Evolutionary conservation across 1,140 invertebrate genomes (phyloP).

Genomic region (Eriosoma lanigerum): DNA sequence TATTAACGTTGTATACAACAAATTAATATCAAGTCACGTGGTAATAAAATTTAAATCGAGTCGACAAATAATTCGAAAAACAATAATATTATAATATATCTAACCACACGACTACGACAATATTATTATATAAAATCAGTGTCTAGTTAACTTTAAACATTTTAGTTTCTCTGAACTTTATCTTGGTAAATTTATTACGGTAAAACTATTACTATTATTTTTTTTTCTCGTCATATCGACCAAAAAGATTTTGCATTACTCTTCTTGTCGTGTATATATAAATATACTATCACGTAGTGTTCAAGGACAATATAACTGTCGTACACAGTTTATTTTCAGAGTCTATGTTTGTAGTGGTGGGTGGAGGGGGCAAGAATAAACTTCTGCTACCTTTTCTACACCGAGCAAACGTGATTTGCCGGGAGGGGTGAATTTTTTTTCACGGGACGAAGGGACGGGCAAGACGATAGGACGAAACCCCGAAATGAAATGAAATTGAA

Average conservation of each 20-base stretch:
- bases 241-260: constrained; percentile 30
- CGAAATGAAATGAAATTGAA: constrained; percentile 49
- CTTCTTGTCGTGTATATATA: not conserved
- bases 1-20: no score
- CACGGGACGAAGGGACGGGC: no score
- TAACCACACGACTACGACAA: no score
- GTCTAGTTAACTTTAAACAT: constrained; percentile 11
- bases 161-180: constrained; percentile 12
- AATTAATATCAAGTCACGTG: no score
- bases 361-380: no score
- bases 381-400: not conserved
- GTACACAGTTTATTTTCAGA: constrained; percentile 25
- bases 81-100: no score
- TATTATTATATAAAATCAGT: not conserved
- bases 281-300: constrained; percentile 13
- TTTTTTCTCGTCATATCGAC: not conserved
- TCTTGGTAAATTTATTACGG: constrained; percentile 21
- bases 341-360: constrained; percentile 35
- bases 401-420: constrained; percentile 31
- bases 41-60: no score
- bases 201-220: constrained; percentile 8
- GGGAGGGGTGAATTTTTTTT: constrained; percentile 24
- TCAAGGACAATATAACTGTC: constrained; percentile 47
- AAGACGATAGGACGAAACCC: not conserved
- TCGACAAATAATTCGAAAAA: no score